Evolutionary conservation across 37 sponge, comb jelly and placozoan species (phyloP).

Genomic region (Ianthella basta): DNA sequence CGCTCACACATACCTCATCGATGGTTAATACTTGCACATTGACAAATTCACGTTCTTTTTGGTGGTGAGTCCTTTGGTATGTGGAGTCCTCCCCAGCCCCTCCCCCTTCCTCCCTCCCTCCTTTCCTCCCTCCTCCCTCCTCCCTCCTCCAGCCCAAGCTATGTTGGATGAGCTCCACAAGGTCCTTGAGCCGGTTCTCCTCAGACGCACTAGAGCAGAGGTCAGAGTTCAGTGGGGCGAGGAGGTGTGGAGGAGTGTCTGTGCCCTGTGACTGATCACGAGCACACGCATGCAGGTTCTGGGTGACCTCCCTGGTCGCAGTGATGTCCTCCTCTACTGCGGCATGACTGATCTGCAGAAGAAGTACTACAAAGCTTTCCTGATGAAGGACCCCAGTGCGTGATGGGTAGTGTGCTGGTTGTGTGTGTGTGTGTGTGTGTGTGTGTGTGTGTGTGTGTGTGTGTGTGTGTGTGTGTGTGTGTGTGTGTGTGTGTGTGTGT

Average conservation of each 20-base stretch:
- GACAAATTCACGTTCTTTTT: too few species aligned
- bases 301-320: slow-evolving; percentile 63
- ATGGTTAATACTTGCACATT: too few species aligned
- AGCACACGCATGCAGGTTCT: slow-evolving; percentile 45
- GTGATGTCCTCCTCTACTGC: slow-evolving; percentile 73
- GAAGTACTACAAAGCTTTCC: slow-evolving; percentile 79
- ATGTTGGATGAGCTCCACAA: slow-evolving; percentile 50
- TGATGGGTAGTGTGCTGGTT: neutral
- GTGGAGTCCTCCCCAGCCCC: neutral
- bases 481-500: neutral
- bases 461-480: slow-evolving; percentile 1
- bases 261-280: too few species aligned
- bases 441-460: neutral
- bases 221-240: slow-evolving; percentile 24
- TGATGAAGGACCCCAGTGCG: slow-evolving; percentile 74
- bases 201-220: slow-evolving; percentile 68
- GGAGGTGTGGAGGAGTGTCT: too few species aligned
- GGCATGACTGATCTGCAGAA: slow-evolving; percentile 82
- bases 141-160: slow-evolving; percentile 39
- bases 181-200: slow-evolving; percentile 66
- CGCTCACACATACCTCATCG: too few species aligned
- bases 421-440: slow-evolving; percentile 1
- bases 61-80: slow-evolving; percentile 1
- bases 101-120: neutral
- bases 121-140: too few species aligned